phyloP scores from a whole-genome alignment of 2,888 invertebrate species.

The Drosophila setosimentum region DNA sequence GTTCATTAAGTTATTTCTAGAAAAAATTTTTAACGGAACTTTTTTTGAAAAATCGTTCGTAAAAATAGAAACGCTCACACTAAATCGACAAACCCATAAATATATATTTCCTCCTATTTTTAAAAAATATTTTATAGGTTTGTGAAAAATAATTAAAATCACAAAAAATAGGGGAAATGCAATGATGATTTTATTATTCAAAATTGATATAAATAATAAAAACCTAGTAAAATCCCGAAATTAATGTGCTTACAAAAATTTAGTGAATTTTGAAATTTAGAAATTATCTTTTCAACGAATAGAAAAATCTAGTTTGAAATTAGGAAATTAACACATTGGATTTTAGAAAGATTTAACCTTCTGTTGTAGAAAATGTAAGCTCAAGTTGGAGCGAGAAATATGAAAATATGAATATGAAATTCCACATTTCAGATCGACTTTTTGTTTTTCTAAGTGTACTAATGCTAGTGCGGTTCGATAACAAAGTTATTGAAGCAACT shows the following conservation, averaged over 20 bases:
- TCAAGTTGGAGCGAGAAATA: neutral
- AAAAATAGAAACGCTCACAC: neutral
- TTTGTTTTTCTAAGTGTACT: neutral
- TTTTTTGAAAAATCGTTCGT: neutral
- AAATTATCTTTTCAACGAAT: neutral
- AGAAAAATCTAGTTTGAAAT: neutral
- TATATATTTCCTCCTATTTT: neutral
- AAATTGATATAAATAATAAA: neutral
- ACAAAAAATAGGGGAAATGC: neutral
- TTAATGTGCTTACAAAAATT: neutral
- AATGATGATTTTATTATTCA: neutral
- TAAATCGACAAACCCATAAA: neutral
- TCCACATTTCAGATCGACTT: neutral
- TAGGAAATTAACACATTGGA: neutral
- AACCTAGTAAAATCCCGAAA: rapidly evolving
- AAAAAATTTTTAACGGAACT: neutral
- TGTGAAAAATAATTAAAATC: no score
- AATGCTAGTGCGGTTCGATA: conserved; percentile 33
- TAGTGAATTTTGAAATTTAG: neutral
- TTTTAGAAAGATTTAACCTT: neutral
- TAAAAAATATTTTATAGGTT: neutral
- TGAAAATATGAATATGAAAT: neutral
- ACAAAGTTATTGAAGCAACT: conserved; percentile 56
- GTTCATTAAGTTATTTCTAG: neutral
- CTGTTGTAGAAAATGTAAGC: neutral